Conservation (phyloP, 1,140 invertebrate genomes). For the Papilio dardanus region DNA sequence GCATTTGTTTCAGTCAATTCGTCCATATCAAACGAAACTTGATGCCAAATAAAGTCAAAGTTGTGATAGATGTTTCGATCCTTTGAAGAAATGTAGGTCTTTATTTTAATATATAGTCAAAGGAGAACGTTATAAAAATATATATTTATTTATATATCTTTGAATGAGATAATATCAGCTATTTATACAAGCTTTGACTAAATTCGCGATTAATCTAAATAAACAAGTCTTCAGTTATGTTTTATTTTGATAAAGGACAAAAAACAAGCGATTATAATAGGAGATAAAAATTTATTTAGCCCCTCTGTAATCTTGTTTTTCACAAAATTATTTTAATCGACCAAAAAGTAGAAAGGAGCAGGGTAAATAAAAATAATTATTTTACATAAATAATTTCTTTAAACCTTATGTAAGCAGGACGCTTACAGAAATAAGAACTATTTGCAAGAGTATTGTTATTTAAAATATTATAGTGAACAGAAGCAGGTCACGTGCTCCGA, state of each 20-base stretch:
- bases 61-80: no score
- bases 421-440: neutral
- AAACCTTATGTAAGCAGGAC: no score
- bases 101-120: neutral
- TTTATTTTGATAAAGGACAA: neutral
- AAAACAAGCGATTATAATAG: neutral
- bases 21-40: neutral
- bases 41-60: neutral
- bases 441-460: constrained; percentile 4
- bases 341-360: no score
- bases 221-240: neutral
- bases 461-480: neutral
- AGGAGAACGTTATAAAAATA: neutral
- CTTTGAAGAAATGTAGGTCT: no score
- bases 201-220: neutral
- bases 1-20: neutral
- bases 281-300: neutral
- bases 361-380: no score
- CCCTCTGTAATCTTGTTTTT: no score
- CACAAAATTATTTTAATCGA: no score
- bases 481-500: constrained; percentile 6
- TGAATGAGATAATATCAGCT: neutral
- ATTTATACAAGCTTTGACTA: neutral
- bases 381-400: no score
- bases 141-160: neutral